Percentiles rank a stretch among this genome's conserved stretches.
Evolutionary conservation across 1,140 invertebrate genomes (phyloP).

Genomic region (Saccostrea echinata): DNA sequence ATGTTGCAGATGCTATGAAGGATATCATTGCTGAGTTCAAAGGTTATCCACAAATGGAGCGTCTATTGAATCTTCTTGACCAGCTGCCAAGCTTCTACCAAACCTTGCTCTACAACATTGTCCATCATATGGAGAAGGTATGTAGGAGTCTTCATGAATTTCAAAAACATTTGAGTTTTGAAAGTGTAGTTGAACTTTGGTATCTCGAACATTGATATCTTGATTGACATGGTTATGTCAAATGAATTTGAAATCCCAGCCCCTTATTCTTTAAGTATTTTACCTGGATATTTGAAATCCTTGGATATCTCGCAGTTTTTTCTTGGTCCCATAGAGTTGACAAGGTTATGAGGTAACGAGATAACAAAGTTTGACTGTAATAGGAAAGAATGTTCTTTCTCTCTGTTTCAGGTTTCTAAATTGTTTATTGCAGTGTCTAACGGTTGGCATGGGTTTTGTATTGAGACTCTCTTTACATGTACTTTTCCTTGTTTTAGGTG

Average conservation of each 20-base stretch:
- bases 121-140: conserved; percentile 57
- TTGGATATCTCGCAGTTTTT: too few relatives aligned
- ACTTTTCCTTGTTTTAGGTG: neutral
- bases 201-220: too few relatives aligned
- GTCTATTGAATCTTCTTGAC: conserved; percentile 48
- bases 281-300: too few relatives aligned
- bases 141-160: neutral
- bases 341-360: too few relatives aligned
- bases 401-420: neutral
- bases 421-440: neutral
- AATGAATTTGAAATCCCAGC: too few relatives aligned
- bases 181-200: too few relatives aligned
- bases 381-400: neutral
- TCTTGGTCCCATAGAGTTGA: too few relatives aligned
- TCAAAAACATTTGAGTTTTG: too few relatives aligned
- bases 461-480: neutral
- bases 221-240: too few relatives aligned
- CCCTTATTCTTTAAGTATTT: too few relatives aligned
- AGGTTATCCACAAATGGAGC: conserved; percentile 56
- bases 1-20: conserved; percentile 3
- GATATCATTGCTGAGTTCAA: conserved; percentile 37
- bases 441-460: conserved; percentile 50
- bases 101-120: conserved; percentile 53
- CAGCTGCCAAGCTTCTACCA: conserved; percentile 57
- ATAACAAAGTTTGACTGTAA: too few relatives aligned